Evolutionary conservation across 2,113 vertebrate species (phyloP), one percentile per base, ranked within the genome.

Genomic region (Pteropus alecto): DNA sequence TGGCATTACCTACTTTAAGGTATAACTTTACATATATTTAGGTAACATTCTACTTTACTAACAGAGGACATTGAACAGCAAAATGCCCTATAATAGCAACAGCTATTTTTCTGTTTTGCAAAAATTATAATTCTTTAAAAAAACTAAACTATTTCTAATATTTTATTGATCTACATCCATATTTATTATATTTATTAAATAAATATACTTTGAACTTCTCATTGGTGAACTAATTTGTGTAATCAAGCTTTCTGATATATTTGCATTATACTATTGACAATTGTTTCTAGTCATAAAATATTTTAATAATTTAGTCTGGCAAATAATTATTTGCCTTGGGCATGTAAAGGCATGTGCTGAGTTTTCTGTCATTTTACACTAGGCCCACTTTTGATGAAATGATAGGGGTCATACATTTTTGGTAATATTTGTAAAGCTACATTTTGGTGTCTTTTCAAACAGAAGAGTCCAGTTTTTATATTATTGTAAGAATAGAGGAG

Each of bases 81-180:
- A 94, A 92, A 81, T 35, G 60, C 7, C 19, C 11, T 76, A 8
- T 48, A 46, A 67, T 6, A 58, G 41, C 79, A 96, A 73, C 4
- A 71, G 22, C 11, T 82, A 54, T 65, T 48, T 91, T 96, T 76
- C 70, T 87, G 41, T 84, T 89, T 81, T 82, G 10, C 56, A 83
- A 82, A 89, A 68, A 51, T 51, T 77, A 16, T 19, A 93, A 84
- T 90, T 92, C 38, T 26, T 76, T 96, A 68, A n/a, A 58, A 89
- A 87, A 58, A 51, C 13, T 65, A 89, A 90, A 43, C 90, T 2
- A 65, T 73, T 14, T 41, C 56, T 94, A 95, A 79, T 96, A 83
- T 95, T 96, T 96, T 93, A 86, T 94, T 90, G 71, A 82, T 94
- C 67, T 77, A 35, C 35, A 73, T 95, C 90, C 74, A 85, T 90